Percentiles rank a stretch among this genome's conserved stretches.
phyloP scores from a whole-genome alignment of 2,797 vertebrate genomes.

The Melopsittacus undulatus region DNA sequence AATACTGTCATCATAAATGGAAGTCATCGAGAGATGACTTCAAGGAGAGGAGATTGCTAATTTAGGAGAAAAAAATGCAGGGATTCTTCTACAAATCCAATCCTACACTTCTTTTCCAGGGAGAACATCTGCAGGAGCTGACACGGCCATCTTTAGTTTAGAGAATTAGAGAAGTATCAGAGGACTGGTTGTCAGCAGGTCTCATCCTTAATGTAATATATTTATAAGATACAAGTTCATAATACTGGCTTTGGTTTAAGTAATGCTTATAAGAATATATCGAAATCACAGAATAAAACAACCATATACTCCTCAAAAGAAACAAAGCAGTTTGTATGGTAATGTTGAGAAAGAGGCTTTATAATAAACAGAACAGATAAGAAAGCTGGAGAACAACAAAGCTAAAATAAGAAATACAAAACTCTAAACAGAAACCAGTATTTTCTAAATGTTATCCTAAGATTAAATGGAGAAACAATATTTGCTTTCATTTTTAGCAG shows the following conservation, averaged over 20 bases:
- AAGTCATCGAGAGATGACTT: not conserved
- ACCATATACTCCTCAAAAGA: not conserved
- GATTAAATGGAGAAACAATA: not conserved
- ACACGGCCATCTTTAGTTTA: not conserved
- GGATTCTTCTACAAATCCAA: not conserved
- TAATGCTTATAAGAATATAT: not conserved
- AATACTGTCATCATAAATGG: not conserved
- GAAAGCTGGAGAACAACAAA: not conserved
- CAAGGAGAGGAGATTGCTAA: not conserved
- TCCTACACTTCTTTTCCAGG: not conserved
- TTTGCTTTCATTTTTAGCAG: not conserved
- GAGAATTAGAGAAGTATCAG: not conserved
- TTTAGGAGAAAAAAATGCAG: not conserved
- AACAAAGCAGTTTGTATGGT: not conserved
- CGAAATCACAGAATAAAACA: not conserved
- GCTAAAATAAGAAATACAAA: not conserved
- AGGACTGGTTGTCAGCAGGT: not conserved
- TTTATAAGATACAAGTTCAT: conserved; percentile 5
- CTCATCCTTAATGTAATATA: not conserved
- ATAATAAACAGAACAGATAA: not conserved
- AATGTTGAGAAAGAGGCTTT: not conserved
- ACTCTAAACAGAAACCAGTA: not conserved
- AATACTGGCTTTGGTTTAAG: conserved; percentile 11
- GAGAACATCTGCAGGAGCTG: not conserved
- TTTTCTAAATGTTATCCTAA: not conserved